These are phyloP conservation scores for Psilopsiagon aymara DNA, from an alignment of 2,113 vertebrate species.

Conservation along the genomic window DNA sequence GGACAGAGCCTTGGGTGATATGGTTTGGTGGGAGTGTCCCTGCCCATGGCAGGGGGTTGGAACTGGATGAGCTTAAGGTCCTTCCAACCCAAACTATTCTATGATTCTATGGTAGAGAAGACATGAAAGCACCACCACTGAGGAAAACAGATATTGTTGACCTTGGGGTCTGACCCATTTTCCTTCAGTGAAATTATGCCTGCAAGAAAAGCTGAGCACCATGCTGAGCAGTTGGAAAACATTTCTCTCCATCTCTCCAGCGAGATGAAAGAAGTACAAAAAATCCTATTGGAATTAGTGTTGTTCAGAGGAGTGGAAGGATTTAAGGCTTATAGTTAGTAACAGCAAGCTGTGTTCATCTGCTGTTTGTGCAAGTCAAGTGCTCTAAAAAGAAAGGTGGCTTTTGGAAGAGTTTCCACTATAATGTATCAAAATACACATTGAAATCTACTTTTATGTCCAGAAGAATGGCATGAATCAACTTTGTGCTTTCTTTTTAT, in stretches of 20 bases:
- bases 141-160: background rate
- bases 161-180: background rate
- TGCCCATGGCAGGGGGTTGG: too few relatives aligned
- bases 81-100: too few relatives aligned
- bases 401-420: background rate
- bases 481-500: background rate
- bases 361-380: background rate
- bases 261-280: background rate
- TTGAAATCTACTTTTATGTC: background rate
- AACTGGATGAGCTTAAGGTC: too few relatives aligned
- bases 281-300: background rate
- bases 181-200: background rate
- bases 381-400: background rate
- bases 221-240: background rate
- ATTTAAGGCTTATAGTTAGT: conserved; percentile 2
- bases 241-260: background rate
- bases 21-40: too few relatives aligned
- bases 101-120: background rate
- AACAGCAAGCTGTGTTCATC: background rate
- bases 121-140: background rate
- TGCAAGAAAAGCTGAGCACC: background rate
- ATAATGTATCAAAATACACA: background rate
- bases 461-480: background rate
- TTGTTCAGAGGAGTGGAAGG: background rate
- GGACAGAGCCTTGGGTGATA: too few relatives aligned